phyloP scores from a whole-genome alignment of 92 coral and sea anemone species.

The Porites evermanni region DNA sequence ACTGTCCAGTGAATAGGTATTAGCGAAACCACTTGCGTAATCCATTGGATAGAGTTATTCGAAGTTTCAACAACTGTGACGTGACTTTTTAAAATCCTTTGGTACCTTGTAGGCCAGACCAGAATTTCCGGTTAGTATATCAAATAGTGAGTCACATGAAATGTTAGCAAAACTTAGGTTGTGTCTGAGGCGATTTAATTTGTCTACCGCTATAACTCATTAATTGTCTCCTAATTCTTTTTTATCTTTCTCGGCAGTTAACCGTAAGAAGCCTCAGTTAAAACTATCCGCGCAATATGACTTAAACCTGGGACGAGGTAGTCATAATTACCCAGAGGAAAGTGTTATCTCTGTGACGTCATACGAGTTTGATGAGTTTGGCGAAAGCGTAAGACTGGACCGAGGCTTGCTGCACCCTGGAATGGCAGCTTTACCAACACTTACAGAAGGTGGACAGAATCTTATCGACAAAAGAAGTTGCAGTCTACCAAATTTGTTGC shows the following conservation, averaged over 20 bases:
- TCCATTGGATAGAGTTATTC: no score
- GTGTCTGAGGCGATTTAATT: no score
- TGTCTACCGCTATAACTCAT: not conserved
- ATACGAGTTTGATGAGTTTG: constrained; percentile 76
- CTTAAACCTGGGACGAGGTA: constrained; percentile 71
- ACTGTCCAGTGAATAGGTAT: no score
- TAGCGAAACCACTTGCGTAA: no score
- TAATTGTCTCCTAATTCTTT: not conserved
- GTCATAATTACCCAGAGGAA: constrained; percentile 74
- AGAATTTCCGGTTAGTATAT: no score
- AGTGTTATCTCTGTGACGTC: constrained; percentile 85
- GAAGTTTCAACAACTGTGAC: no score
- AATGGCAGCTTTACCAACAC: not conserved
- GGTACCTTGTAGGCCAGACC: no score
- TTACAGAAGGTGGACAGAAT: not conserved
- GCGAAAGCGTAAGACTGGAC: constrained; percentile 65
- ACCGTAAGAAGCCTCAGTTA: constrained; percentile 53
- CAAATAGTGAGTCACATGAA: no score
- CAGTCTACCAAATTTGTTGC: constrained; percentile 45
- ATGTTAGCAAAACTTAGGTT: no score
- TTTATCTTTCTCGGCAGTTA: constrained; percentile 45
- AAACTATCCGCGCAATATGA: constrained; percentile 45
- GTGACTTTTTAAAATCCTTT: no score
- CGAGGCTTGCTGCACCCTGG: constrained; percentile 25
- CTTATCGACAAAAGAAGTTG: constrained; percentile 18